These are phyloP conservation scores for Martes martes DNA, from an alignment of 2,113 vertebrate species.

Conservation along the genomic window DNA sequence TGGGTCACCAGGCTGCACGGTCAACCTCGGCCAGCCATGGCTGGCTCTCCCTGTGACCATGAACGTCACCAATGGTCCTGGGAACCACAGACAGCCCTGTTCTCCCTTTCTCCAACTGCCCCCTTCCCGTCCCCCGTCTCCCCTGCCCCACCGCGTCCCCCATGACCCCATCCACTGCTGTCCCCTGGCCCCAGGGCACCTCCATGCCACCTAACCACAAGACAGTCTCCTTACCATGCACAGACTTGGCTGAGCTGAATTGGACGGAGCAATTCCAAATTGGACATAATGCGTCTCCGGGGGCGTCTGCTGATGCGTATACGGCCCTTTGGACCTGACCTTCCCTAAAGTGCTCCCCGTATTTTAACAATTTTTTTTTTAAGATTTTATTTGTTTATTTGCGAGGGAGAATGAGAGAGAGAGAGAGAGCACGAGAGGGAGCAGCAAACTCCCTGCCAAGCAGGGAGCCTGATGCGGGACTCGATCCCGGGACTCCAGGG, in stretches of 20 bases:
- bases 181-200: neutral
- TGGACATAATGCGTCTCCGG: neutral
- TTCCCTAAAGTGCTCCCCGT: neutral
- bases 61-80: neutral
- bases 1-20: neutral
- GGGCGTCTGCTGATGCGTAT: neutral
- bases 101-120: neutral
- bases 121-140: neutral
- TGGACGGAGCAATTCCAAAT: neutral
- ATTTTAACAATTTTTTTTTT: neutral
- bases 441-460: too few relatives aligned
- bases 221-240: neutral
- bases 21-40: rapidly evolving
- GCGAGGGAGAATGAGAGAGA: too few relatives aligned
- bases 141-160: too few relatives aligned
- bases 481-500: too few relatives aligned
- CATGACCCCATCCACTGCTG: neutral
- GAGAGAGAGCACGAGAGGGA: too few relatives aligned
- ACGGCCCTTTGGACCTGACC: neutral
- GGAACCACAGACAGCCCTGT: neutral
- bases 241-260: neutral
- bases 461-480: too few relatives aligned
- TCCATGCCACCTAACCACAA: neutral
- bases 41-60: neutral
- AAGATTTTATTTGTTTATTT: too few relatives aligned